Conservation (phyloP, 2,113 vertebrate species). For the Mobula hypostoma region DNA sequence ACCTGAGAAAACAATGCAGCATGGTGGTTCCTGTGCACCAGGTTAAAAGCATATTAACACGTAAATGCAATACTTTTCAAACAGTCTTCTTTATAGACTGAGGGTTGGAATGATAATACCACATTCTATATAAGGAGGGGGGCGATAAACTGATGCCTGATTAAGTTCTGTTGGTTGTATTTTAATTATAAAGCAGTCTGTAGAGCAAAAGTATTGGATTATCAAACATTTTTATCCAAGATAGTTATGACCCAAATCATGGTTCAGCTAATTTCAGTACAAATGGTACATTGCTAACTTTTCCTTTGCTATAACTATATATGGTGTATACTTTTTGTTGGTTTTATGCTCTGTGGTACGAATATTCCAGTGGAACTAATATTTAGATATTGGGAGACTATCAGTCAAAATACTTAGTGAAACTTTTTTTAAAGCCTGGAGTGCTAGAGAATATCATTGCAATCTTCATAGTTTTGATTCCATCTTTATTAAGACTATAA, state of each 20-base stretch:
- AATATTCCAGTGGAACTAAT: neutral
- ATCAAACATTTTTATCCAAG: too few relatives aligned
- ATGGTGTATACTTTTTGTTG: neutral
- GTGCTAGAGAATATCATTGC: neutral
- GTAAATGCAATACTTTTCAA: neutral
- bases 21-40: neutral
- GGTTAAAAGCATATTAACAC: neutral
- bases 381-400: neutral
- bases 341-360: neutral
- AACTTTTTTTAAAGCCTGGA: slow-evolving; percentile 4
- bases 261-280: neutral
- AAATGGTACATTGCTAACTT: neutral
- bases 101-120: neutral
- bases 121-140: neutral
- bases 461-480: slow-evolving; percentile 22
- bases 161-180: neutral
- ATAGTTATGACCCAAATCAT: too few relatives aligned
- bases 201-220: neutral
- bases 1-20: neutral
- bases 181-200: neutral
- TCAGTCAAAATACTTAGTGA: slow-evolving; percentile 5
- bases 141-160: neutral
- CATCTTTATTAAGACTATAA: neutral
- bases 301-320: neutral
- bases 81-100: neutral